Percentiles rank a stretch among this genome's conserved stretches.
phyloP scores from a whole-genome alignment of 2,888 invertebrate genomes.

The Lutraria lutraria region DNA sequence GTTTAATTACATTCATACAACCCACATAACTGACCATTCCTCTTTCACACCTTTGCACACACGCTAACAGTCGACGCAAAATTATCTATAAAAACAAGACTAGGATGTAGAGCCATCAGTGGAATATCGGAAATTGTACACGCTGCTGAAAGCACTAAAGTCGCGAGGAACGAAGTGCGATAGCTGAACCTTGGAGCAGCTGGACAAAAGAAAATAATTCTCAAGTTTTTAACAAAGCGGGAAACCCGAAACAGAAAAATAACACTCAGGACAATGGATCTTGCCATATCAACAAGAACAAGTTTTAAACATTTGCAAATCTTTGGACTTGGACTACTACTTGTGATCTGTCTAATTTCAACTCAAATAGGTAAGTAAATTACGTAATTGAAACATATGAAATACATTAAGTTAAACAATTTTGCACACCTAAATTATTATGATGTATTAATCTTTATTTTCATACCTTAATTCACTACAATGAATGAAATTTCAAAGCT shows the following conservation, averaged over 20 bases:
- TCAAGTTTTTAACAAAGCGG: neutral
- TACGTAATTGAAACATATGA: neutral
- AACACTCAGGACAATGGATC: slow-evolving; percentile 52
- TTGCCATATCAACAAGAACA: slow-evolving; percentile 35
- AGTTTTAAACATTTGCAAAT: slow-evolving; percentile 49
- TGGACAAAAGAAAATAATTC: neutral
- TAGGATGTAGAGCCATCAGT: slow-evolving; percentile 8
- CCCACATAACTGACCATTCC: slow-evolving; percentile 7
- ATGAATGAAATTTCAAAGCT: too few relatives aligned
- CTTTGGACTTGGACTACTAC: slow-evolving; percentile 44
- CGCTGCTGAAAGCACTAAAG: neutral
- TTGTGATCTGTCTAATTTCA: slow-evolving; percentile 47
- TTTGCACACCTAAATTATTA: too few relatives aligned
- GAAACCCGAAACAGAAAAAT: neutral
- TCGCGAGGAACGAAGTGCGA: neutral
- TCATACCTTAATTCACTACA: too few relatives aligned
- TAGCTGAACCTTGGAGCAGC: neutral
- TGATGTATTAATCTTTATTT: too few relatives aligned
- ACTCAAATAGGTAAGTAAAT: slow-evolving; percentile 59
- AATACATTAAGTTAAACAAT: neutral
- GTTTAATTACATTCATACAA: neutral
- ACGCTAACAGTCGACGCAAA: slow-evolving; percentile 3
- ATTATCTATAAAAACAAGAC: slow-evolving; percentile 2
- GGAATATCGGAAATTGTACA: slow-evolving; percentile 1
- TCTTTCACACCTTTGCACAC: neutral